These are phyloP conservation scores for Eretmocerus hayati DNA, from an alignment of 2,888 invertebrate species.

Conservation along the genomic window DNA sequence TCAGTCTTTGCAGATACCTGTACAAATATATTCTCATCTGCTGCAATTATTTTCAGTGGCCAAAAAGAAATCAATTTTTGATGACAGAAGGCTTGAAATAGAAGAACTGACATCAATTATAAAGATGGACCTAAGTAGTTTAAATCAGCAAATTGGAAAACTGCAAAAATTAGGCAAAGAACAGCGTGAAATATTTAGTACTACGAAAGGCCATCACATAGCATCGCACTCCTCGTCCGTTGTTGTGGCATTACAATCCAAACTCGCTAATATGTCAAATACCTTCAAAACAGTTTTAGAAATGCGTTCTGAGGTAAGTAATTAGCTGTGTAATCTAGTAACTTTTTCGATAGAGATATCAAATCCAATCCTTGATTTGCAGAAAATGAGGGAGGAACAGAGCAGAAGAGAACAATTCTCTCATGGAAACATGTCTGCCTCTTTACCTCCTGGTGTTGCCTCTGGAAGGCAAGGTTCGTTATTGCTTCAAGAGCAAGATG, in stretches of 20 bases:
- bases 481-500: conserved; percentile 42
- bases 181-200: conserved; percentile 52
- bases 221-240: conserved; percentile 89
- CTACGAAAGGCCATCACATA: conserved; percentile 65
- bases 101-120: conserved; percentile 96
- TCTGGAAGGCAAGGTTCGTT: conserved; percentile 48
- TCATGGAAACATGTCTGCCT: conserved; percentile 58
- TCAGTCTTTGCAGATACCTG: too few species aligned
- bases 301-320: conserved; percentile 79
- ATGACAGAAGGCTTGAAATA: conserved; percentile 92
- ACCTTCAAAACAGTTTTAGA: conserved; percentile 97
- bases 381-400: conserved; percentile 93
- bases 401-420: conserved; percentile 85
- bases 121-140: conserved; percentile 88
- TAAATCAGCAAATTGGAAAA: conserved; percentile 96
- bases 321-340: conserved; percentile 1
- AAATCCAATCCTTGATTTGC: conserved; percentile 15
- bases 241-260: conserved; percentile 85
- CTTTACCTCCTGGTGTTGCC: conserved; percentile 56
- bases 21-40: too few species aligned
- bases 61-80: conserved; percentile 94
- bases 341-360: background rate
- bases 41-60: conserved; percentile 84
- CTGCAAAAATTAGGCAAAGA: conserved; percentile 74
- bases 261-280: conserved; percentile 93